Evolutionary conservation across 2,888 invertebrate genomes (phyloP).

Genomic region (Cinara cedri): DNA sequence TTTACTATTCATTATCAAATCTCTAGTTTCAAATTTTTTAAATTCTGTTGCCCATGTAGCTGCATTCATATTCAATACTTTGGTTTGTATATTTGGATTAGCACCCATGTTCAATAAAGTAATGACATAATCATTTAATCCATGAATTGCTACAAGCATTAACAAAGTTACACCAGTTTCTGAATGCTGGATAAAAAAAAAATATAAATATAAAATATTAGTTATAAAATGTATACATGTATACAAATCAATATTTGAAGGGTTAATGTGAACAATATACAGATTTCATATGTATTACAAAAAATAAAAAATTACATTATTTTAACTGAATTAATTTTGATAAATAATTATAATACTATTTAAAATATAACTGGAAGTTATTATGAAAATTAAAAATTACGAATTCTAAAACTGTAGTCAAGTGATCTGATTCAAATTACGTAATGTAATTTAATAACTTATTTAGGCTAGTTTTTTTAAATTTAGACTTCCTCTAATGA

Average conservation of each 20-base stretch:
- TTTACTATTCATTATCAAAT: conserved; percentile 47
- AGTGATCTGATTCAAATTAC: too few species aligned
- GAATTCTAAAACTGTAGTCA: too few species aligned
- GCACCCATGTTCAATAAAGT: conserved; percentile 76
- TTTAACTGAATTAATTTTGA: too few species aligned
- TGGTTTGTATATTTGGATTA: conserved; percentile 64
- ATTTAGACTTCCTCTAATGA: neutral
- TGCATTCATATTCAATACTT: conserved; percentile 59
- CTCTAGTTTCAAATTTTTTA: conserved; percentile 51
- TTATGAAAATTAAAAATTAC: too few species aligned
- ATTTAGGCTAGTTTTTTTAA: neutral
- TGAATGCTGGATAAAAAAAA: conserved; percentile 67
- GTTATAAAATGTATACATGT: too few species aligned
- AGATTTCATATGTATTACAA: too few species aligned
- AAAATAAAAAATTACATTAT: too few species aligned
- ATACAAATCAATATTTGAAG: too few species aligned
- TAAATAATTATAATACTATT: too few species aligned
- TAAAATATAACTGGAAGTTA: too few species aligned
- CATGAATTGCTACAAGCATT: conserved; percentile 79
- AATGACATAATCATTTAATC: conserved; percentile 71
- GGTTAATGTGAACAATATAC: too few species aligned
- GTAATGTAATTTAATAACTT: too few species aligned
- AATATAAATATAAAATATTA: neutral
- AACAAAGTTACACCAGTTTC: conserved; percentile 72
- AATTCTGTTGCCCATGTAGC: conserved; percentile 51